Evolutionary conservation across 2,113 vertebrate species (phyloP).

Genomic region (Choloepus hoffmanni): DNA sequence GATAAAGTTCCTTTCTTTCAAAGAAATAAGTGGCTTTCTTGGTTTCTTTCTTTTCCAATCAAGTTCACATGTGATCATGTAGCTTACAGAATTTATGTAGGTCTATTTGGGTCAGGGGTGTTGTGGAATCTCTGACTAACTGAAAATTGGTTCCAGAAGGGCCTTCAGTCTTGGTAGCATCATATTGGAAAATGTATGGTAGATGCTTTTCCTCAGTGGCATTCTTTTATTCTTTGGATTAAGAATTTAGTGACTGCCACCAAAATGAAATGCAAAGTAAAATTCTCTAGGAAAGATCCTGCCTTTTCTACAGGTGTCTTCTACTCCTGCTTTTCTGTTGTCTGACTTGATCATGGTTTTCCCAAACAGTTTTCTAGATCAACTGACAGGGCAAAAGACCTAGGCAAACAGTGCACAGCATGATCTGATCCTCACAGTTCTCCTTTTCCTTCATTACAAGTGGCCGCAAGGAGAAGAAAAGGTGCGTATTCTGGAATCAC

Average conservation of each 20-base stretch:
- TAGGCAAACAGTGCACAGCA: background rate
- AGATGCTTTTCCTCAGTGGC: background rate
- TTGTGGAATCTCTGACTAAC: background rate
- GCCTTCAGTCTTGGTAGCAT: background rate
- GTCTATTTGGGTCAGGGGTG: too few relatives aligned
- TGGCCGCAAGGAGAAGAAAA: background rate
- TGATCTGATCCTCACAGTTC: background rate
- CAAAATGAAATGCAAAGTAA: background rate
- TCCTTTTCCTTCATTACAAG: background rate
- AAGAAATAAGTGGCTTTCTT: background rate
- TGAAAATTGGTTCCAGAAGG: background rate
- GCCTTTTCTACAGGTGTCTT: background rate
- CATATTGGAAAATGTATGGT: too few relatives aligned
- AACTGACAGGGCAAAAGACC: background rate
- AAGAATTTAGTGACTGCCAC: background rate
- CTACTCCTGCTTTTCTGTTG: background rate
- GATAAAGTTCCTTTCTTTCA: background rate
- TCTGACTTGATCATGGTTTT: background rate
- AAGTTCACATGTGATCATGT: accelerated
- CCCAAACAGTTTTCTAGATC: background rate
- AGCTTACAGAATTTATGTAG: background rate
- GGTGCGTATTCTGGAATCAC: background rate
- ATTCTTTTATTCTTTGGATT: background rate
- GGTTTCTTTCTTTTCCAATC: background rate
- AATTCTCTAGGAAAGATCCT: background rate